These are phyloP conservation scores for Batillaria attramentaria DNA, from an alignment of 1,140 invertebrate species.

Conservation along the genomic window DNA sequence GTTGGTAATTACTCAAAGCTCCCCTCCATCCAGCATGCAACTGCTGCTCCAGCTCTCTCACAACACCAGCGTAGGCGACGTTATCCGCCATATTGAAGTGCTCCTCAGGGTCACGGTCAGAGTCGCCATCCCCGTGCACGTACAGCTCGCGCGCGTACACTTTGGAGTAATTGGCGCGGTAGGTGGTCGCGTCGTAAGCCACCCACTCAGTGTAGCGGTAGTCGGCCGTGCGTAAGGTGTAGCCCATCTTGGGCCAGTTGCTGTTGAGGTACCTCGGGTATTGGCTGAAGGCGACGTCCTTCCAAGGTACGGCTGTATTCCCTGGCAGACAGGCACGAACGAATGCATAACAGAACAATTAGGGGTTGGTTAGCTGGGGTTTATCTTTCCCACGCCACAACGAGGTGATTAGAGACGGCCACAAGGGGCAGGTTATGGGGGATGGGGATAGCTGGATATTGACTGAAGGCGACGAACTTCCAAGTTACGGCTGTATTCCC, in stretches of 20 bases:
- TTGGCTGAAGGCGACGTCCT: constrained; percentile 72
- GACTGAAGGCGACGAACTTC: no score
- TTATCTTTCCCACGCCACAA: no score
- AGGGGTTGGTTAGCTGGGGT: no score
- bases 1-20: no score
- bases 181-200: constrained; percentile 55
- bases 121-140: constrained; percentile 75
- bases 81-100: constrained; percentile 77
- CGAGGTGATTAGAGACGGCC: no score
- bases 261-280: constrained; percentile 76
- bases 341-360: no score
- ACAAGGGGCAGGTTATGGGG: no score
- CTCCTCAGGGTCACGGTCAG: constrained; percentile 79
- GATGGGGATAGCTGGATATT: no score
- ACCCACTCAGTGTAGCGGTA: constrained; percentile 87
- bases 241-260: constrained; percentile 82
- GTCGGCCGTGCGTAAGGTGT: constrained; percentile 78
- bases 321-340: no score
- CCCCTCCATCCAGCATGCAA: constrained; percentile 61
- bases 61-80: constrained; percentile 38
- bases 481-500: no score
- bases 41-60: constrained; percentile 43
- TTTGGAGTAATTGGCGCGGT: constrained; percentile 77
- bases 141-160: constrained; percentile 76
- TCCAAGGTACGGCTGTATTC: no score